Percentiles rank a stretch among this genome's conserved stretches.
Conservation (phyloP, 2,888 invertebrate genomes). For the Caenorhabditis virilis region DNA sequence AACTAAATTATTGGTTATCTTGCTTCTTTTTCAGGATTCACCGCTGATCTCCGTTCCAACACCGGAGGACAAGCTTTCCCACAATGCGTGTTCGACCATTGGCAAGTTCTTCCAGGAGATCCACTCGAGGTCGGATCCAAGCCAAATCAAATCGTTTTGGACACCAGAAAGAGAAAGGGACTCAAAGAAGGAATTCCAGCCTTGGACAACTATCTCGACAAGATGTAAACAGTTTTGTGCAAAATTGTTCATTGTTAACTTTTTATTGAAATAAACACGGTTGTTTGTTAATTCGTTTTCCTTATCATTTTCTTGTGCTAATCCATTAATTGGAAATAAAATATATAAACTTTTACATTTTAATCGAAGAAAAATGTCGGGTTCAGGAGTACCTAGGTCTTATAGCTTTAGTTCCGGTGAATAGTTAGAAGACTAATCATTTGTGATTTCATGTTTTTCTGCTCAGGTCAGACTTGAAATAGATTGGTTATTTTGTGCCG, state of each 20-base stretch:
- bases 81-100: conserved; percentile 99
- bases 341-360: neutral
- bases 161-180: conserved; percentile 97
- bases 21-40: conserved; percentile 80
- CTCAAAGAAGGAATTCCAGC: conserved; percentile 96
- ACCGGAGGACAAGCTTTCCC: conserved; percentile 99
- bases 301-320: conserved; percentile 20
- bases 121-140: conserved; percentile 77
- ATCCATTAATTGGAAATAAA: conserved; percentile 5
- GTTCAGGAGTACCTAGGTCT: too few species aligned
- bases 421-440: neutral
- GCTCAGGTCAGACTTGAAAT: too few species aligned
- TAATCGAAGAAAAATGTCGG: neutral
- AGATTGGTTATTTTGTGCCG: too few species aligned
- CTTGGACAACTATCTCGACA: conserved; percentile 92
- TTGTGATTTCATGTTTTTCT: neutral
- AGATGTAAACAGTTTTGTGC: conserved; percentile 79
- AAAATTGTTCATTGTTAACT: conserved; percentile 42
- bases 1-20: neutral
- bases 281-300: conserved; percentile 35
- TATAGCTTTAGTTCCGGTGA: too few species aligned
- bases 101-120: conserved; percentile 96
- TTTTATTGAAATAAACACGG: conserved; percentile 43
- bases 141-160: conserved; percentile 74
- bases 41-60: conserved; percentile 91